phyloP scores from a whole-genome alignment of 1,140 invertebrate genomes.

The Thaumatotibia leucotreta region DNA sequence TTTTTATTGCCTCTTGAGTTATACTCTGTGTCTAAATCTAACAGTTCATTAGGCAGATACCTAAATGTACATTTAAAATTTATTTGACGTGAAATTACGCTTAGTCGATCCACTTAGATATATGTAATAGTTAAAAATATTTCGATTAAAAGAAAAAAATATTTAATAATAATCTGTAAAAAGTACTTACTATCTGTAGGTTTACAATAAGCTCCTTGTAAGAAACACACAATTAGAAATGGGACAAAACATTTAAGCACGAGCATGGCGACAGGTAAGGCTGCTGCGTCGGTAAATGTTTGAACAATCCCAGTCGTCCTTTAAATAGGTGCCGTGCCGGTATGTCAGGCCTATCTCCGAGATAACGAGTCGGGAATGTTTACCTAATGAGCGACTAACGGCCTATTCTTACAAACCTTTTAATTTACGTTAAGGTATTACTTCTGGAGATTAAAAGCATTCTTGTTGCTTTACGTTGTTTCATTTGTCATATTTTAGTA shows the following conservation, averaged over 20 bases:
- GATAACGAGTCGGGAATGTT: conserved; percentile 70
- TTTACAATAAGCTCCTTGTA: conserved; percentile 38
- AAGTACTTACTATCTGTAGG: conserved; percentile 46
- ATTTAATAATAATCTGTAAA: background rate
- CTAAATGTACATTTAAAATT: background rate
- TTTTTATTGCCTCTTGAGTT: too few species aligned
- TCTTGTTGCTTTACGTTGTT: background rate
- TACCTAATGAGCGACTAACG: conserved; percentile 64
- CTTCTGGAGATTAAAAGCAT: background rate
- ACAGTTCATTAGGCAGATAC: too few species aligned
- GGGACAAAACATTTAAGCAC: conserved; percentile 35
- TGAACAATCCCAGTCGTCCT: conserved; percentile 40
- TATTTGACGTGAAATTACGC: background rate
- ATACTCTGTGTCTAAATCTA: too few species aligned
- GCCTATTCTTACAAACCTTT: conserved; percentile 42
- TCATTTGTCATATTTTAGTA: background rate
- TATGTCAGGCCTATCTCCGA: conserved; percentile 54
- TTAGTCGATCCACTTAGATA: background rate
- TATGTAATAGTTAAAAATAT: background rate
- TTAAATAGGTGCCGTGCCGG: conserved; percentile 47
- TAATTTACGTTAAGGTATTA: conserved; percentile 34
- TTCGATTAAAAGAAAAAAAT: background rate
- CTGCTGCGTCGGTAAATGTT: conserved; percentile 51
- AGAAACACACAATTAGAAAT: conserved; percentile 40
- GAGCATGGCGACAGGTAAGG: conserved; percentile 41